Evolutionary conservation across 1,140 invertebrate genomes (phyloP).

Genomic region (Magallana gigas): DNA sequence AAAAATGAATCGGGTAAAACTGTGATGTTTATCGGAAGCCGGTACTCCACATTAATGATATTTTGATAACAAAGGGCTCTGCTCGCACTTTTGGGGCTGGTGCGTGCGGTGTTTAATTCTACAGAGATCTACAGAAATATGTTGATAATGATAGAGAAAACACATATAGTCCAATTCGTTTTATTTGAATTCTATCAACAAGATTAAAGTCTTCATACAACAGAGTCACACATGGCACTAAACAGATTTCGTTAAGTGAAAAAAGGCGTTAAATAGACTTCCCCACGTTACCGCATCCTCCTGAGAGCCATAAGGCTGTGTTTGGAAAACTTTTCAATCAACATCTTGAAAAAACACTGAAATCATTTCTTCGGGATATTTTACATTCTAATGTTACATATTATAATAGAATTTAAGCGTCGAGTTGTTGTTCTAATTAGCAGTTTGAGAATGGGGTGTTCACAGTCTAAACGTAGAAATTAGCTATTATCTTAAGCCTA

Average conservation of each 20-base stretch:
- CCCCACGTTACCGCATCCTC: neutral
- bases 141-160: conserved; percentile 17
- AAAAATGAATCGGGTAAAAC: neutral
- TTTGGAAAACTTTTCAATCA: conserved; percentile 28
- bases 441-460: neutral
- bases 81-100: neutral
- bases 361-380: neutral
- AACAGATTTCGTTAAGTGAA: neutral
- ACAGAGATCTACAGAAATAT: neutral
- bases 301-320: neutral
- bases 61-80: neutral
- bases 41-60: neutral
- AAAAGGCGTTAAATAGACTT: neutral
- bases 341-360: conserved; percentile 24
- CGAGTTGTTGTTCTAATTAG: conserved; percentile 6
- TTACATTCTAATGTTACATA: conserved; percentile 19
- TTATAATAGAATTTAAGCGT: conserved; percentile 13
- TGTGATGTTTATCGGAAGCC: neutral
- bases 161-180: neutral
- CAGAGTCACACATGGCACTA: neutral
- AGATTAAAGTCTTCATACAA: conserved; percentile 2
- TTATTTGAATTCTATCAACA: conserved; percentile 27
- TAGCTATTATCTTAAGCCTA: neutral
- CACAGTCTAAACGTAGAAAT: neutral
- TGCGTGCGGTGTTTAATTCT: neutral